Evolutionary conservation across 2,797 vertebrate genomes (phyloP), one percentile per base, ranked within the genome.

Genomic region (Erpetoichthys calabaricus): DNA sequence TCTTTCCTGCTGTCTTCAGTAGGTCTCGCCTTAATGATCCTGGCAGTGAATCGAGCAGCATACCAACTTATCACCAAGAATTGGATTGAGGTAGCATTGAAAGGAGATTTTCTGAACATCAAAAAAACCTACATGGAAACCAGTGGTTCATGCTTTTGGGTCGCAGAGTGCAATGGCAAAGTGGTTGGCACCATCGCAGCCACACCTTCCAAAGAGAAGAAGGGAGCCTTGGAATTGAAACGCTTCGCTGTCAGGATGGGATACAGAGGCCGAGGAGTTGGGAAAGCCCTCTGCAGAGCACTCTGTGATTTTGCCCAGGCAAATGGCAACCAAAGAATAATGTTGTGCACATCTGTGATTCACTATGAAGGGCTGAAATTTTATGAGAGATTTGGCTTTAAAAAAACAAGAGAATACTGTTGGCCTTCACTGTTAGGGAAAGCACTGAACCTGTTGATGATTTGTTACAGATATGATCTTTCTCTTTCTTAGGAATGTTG

Each of bases 301-400:
- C 65, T 73, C 5, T 53, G 75, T 7, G 56, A 55, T 56, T 79
- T 76, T 55, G 69, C 72, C 1, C n/a, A 7, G 2, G 62, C 60
- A 1, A 57, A 10, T 0, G 70, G 66, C 45, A 78, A 62, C 45
- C 2, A 53, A 1, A 63, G 61, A 2, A 64, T 78, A 0, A 7
- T 66, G 3, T 57, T 80, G 1, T 0, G 0, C 5, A 68, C 70
- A 2, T 56, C 5, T 3, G 2, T 7, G 0, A 3, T 73, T 2
- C 71, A 78, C 45, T 0, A 1, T 0, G 42, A 49, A 0, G 71
- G 74, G 1, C 41, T 68, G 3, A 47, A 44, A 4, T 45, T 75
- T 5, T 76, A 76, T 1, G 46, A 61, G 45, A 0, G 3, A 5
- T 1, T 74, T 50, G 74, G 70, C 45, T 79, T 78, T 53, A 52